Conservation (phyloP, 2,797 vertebrate genomes). For the Anguilla megastoma region DNA sequence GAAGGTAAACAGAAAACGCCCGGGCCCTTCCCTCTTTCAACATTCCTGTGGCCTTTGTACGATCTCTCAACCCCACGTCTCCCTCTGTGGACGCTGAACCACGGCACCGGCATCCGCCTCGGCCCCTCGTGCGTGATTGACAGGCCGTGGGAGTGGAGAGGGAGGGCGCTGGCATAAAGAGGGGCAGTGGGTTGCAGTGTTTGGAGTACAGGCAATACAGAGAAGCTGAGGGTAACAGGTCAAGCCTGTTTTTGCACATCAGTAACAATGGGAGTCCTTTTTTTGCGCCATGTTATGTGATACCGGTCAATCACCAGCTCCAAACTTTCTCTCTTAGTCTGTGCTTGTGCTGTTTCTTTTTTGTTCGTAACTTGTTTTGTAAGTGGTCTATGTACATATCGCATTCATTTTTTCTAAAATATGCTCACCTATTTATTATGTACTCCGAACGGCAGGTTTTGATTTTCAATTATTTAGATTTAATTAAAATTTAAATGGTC, state of each 20-base stretch:
- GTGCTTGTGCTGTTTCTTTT: background rate
- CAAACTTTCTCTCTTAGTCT: background rate
- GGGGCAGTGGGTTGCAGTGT: background rate
- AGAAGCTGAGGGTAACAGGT: background rate
- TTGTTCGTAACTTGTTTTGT: background rate
- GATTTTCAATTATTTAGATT: background rate
- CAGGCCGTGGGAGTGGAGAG: background rate
- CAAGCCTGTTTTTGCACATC: background rate
- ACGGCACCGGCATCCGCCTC: background rate
- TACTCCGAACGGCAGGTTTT: background rate
- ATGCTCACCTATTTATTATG: background rate
- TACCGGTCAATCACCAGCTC: background rate
- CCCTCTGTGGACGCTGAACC: background rate
- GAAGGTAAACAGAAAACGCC: conserved; percentile 78
- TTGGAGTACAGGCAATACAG: background rate
- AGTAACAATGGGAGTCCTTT: background rate
- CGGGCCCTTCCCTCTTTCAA: background rate
- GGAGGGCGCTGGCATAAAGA: background rate
- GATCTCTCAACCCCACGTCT: background rate
- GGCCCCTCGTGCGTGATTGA: background rate
- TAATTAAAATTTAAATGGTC: conserved; percentile 13
- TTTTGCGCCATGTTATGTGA: background rate
- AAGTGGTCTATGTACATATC: background rate
- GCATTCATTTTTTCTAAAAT: background rate
- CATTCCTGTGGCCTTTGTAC: background rate